A percentile compares a stretch with the other conserved stretches of the same genome.
phyloP scores from a whole-genome alignment of 1,140 invertebrate genomes.

The Drosophila prosaltans region DNA sequence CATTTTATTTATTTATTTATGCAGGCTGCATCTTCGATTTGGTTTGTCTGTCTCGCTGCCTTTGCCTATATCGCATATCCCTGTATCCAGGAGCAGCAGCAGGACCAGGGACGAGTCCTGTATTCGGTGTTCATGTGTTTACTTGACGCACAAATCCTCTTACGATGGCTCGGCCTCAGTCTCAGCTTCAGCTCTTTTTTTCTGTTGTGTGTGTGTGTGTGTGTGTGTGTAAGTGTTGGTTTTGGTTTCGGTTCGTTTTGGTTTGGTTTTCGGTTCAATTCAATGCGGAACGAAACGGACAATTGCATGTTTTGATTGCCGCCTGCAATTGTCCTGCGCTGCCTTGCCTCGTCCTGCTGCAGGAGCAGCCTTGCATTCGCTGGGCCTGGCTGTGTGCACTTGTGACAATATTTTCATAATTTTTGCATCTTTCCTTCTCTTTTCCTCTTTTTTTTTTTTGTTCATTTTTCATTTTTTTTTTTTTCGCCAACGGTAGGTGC shows the following conservation, averaged over 20 bases:
- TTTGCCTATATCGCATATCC: conserved; percentile 22
- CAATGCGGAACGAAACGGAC: conserved; percentile 67
- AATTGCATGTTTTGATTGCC: conserved; percentile 81
- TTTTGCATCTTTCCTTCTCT: conserved; percentile 75
- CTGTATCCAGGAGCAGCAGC: conserved; percentile 4
- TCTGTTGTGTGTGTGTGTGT: conserved; percentile 10
- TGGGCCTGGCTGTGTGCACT: conserved; percentile 62
- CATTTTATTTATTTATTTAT: conserved; percentile 82
- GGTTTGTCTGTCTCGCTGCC: conserved; percentile 22
- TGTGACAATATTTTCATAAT: conserved; percentile 82
- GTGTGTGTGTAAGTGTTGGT: conserved; percentile 3
- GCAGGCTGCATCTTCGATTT: conserved; percentile 78
- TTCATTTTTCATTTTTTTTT: background rate
- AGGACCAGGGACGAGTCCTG: conserved; percentile 23
- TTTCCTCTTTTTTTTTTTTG: background rate
- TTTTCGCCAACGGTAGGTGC: conserved; percentile 74
- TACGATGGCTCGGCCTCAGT: conserved; percentile 56
- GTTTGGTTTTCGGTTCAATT: conserved; percentile 57
- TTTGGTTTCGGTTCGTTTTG: conserved; percentile 42
- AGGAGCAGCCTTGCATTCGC: conserved; percentile 3
- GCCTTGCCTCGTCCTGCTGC: conserved; percentile 30
- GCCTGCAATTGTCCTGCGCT: conserved; percentile 74
- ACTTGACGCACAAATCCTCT: conserved; percentile 80
- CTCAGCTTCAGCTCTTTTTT: conserved; percentile 27
- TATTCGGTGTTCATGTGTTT: conserved; percentile 63